A percentile compares a stretch with the other conserved stretches of the same genome.
Conservation (phyloP, 1,140 invertebrate genomes). For the Formica selysi region DNA sequence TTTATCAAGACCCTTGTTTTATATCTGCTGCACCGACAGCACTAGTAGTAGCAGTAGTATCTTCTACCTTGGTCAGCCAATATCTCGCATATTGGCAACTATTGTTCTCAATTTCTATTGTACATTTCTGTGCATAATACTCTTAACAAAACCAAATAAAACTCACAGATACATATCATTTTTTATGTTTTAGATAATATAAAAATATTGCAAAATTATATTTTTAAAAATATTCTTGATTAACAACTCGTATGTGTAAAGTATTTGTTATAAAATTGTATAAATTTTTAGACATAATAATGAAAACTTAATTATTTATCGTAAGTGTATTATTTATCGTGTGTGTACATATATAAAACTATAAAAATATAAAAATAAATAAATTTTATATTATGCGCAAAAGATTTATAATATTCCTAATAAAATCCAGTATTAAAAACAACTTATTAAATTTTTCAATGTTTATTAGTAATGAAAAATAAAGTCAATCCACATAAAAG, state of each 20-base stretch:
- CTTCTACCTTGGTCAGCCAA: conserved; percentile 77
- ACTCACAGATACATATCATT: neutral
- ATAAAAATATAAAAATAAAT: neutral
- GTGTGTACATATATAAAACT: too few species aligned
- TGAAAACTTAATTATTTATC: neutral
- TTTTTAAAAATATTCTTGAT: neutral
- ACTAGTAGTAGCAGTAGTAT: conserved; percentile 64
- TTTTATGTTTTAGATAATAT: neutral
- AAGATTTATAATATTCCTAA: neutral
- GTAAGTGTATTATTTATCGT: too few species aligned
- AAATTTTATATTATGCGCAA: neutral
- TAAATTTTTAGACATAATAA: conserved; percentile 1
- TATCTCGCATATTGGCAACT: conserved; percentile 75
- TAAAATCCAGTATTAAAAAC: neutral
- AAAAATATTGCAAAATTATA: neutral
- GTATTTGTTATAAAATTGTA: neutral
- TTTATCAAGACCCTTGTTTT: conserved; percentile 75
- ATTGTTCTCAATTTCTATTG: conserved; percentile 33
- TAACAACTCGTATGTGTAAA: neutral
- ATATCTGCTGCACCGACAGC: conserved; percentile 66
- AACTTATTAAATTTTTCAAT: neutral
- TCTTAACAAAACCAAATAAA: conserved; percentile 34
- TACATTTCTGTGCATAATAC: conserved; percentile 34
- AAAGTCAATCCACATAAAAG: neutral
- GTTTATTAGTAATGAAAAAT: neutral